Percentiles rank a stretch among this genome's conserved stretches.
These are phyloP conservation scores for Macrotus californicus DNA, from an alignment of 2,113 vertebrate genomes.

Conservation along the genomic window DNA sequence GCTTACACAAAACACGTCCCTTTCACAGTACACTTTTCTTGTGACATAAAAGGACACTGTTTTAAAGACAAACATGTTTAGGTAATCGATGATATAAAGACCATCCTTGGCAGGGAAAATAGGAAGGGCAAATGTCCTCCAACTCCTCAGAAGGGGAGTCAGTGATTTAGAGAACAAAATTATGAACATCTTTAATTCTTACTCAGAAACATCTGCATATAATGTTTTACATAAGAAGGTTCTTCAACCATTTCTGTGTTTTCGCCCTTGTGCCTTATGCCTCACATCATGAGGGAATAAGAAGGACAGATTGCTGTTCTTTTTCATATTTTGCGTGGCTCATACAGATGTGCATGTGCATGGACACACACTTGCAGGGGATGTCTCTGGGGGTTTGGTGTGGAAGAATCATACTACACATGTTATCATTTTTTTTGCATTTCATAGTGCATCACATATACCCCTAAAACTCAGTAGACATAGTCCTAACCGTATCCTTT, in stretches of 20 bases:
- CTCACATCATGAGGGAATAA: neutral
- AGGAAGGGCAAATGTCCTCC: neutral
- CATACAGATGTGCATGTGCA: neutral
- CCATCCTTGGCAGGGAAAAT: neutral
- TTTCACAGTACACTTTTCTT: neutral
- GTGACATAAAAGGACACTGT: neutral
- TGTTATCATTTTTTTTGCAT: neutral
- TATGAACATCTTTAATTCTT: constrained; percentile 47
- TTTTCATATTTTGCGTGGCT: neutral
- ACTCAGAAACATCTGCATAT: constrained; percentile 40
- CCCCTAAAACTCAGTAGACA: neutral
- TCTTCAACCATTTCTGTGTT: neutral
- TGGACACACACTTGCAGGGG: too few species aligned
- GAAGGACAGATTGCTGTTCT: neutral
- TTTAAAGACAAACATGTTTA: constrained; percentile 23
- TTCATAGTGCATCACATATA: neutral
- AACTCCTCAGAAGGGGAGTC: neutral
- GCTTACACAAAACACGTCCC: neutral
- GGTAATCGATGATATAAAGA: neutral
- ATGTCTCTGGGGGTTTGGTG: neutral
- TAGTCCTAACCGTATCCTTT: neutral
- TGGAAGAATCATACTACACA: neutral
- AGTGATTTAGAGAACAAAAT: neutral
- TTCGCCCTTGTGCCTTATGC: neutral
- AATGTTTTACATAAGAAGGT: neutral